Conservation (phyloP, 2,113 vertebrate species). For the Oncorhynchus kisutch region DNA sequence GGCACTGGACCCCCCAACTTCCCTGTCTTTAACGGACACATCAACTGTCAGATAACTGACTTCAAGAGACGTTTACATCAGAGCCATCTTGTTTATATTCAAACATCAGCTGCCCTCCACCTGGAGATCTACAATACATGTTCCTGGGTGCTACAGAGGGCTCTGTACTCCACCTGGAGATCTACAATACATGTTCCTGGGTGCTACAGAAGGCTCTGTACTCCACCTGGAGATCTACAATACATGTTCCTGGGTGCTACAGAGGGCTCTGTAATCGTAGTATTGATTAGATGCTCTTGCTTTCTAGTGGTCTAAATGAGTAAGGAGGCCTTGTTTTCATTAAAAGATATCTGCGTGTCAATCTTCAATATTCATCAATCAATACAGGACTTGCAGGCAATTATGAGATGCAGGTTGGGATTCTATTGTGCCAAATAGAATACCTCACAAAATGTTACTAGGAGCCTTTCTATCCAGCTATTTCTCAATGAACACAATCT, state of each 20-base stretch:
- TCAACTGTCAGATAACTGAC: conserved; percentile 15
- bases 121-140: not conserved
- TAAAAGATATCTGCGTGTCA: too few relatives aligned
- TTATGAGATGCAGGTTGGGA: too few relatives aligned
- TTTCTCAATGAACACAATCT: not conserved
- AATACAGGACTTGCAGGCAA: too few relatives aligned
- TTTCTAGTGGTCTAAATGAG: too few relatives aligned
- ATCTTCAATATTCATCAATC: too few relatives aligned
- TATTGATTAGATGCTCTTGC: too few relatives aligned
- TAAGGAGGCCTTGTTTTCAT: too few relatives aligned
- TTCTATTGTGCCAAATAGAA: too few relatives aligned
- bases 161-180: too few relatives aligned
- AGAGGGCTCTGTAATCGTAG: too few relatives aligned
- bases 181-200: not conserved
- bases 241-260: not conserved
- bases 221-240: too few relatives aligned
- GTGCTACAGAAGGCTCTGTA: too few relatives aligned
- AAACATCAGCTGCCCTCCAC: conserved; percentile 10
- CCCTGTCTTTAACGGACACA: conserved; percentile 34
- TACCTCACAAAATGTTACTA: not conserved
- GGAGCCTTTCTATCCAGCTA: not conserved
- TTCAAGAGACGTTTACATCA: conserved; percentile 21
- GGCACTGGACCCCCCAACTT: conserved; percentile 19
- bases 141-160: not conserved
- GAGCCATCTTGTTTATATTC: conserved; percentile 22